Percentiles rank a stretch among this genome's conserved stretches.
These are phyloP conservation scores for Orcinus orca DNA, from an alignment of 2,113 vertebrate species.

Conservation along the genomic window DNA sequence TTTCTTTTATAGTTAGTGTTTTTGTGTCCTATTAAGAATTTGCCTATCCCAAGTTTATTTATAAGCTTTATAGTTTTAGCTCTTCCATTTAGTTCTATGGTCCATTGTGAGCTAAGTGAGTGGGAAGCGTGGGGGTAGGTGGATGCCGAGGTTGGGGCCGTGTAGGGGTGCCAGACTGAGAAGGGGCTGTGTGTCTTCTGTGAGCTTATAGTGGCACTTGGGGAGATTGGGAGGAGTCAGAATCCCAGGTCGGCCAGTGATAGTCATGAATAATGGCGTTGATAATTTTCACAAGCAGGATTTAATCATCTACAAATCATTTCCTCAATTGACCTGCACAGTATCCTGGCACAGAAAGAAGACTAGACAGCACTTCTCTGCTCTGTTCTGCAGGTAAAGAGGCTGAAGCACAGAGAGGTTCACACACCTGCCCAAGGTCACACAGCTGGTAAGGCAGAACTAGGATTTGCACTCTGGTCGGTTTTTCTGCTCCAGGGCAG, in stretches of 20 bases:
- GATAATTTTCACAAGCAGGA: fast-evolving
- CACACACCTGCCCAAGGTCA: neutral
- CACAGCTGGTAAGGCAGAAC: neutral
- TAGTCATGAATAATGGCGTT: fast-evolving
- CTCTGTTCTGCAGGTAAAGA: neutral
- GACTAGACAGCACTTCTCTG: fast-evolving
- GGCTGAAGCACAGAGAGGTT: neutral
- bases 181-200: fast-evolving
- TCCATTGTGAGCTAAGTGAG: fast-evolving
- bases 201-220: fast-evolving
- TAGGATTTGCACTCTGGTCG: fast-evolving
- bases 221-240: neutral
- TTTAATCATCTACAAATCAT: fast-evolving
- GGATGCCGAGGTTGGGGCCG: fast-evolving
- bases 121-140: fast-evolving
- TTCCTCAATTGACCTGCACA: neutral
- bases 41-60: fast-evolving
- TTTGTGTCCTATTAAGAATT: neutral
- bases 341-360: neutral
- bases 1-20: neutral
- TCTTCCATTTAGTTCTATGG: fast-evolving
- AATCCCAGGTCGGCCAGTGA: fast-evolving
- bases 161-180: fast-evolving
- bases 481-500: neutral
- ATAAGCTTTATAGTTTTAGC: too few species aligned